Percentiles rank a stretch among this genome's conserved stretches.
phyloP scores from a whole-genome alignment of 2,113 vertebrate genomes.

The Lepidothrix coronata region DNA sequence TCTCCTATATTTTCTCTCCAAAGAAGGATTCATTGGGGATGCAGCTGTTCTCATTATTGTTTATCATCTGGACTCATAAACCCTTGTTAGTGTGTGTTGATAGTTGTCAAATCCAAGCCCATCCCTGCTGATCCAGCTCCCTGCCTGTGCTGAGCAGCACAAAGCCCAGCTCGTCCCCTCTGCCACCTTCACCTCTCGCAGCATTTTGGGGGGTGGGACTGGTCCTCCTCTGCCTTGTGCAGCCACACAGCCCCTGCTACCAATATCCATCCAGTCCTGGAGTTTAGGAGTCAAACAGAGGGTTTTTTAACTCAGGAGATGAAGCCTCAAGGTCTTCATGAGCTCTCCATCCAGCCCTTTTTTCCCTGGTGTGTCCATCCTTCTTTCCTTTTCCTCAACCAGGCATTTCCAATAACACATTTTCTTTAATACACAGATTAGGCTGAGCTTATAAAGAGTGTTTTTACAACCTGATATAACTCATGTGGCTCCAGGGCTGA shows the following conservation, averaged over 20 bases:
- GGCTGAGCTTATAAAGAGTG: neutral
- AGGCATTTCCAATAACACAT: fast-evolving
- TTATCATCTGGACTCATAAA: neutral
- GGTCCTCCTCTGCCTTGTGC: neutral
- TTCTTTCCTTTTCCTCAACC: neutral
- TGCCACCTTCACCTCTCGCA: fast-evolving
- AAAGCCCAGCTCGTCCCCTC: neutral
- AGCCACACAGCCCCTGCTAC: fast-evolving
- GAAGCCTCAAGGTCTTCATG: fast-evolving
- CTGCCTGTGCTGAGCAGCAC: neutral
- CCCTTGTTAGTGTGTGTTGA: neutral
- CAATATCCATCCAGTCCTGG: fast-evolving
- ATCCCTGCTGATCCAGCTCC: neutral
- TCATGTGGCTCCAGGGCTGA: fast-evolving
- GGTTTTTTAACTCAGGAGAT: fast-evolving
- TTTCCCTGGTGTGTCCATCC: fast-evolving
- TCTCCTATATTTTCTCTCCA: neutral
- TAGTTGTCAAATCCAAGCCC: neutral
- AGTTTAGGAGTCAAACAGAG: neutral
- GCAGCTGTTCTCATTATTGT: conserved; percentile 6
- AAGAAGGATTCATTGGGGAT: neutral
- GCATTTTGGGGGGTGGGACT: fast-evolving
- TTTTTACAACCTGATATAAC: neutral
- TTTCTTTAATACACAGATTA: fast-evolving
- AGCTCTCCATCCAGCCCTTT: neutral